phyloP scores from a whole-genome alignment of 1,140 invertebrate species.

The Delia radicum region DNA sequence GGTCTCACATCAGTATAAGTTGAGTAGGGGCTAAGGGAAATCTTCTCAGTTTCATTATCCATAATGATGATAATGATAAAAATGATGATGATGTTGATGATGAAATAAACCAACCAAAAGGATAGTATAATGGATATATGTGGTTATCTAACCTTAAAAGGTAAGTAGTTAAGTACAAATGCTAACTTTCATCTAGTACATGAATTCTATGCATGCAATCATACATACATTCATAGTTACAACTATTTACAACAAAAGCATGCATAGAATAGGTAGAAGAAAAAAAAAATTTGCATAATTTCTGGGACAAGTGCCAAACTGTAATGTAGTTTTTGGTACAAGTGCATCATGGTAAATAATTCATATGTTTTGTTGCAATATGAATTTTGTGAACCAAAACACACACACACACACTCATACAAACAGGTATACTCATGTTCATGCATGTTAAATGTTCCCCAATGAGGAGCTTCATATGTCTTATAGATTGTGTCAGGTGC shows the following conservation, averaged over 20 bases:
- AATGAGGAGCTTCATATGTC: background rate
- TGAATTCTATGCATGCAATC: background rate
- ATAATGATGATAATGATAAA: too few species aligned
- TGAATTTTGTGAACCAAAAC: background rate
- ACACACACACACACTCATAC: background rate
- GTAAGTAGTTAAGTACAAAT: constrained; percentile 9
- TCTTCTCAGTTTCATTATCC: background rate
- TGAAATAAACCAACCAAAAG: background rate
- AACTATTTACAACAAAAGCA: background rate
- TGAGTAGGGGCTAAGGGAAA: background rate
- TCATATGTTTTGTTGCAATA: constrained; percentile 10
- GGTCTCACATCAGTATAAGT: background rate
- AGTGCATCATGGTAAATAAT: constrained; percentile 22
- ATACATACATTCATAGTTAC: background rate
- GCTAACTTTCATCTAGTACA: background rate
- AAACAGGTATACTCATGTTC: background rate
- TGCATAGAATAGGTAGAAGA: background rate
- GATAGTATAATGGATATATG: background rate
- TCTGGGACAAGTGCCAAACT: constrained; percentile 26
- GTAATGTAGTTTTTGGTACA: constrained; percentile 14
- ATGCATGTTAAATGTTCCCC: background rate
- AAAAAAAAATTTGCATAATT: constrained; percentile 22
- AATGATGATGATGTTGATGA: too few species aligned
- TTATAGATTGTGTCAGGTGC: constrained; percentile 1
- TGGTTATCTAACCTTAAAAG: constrained; percentile 15